Percentiles rank a stretch among this genome's conserved stretches.
These are phyloP conservation scores for Drosophila cognata DNA, from an alignment of 2,888 invertebrate species.

Conservation along the genomic window DNA sequence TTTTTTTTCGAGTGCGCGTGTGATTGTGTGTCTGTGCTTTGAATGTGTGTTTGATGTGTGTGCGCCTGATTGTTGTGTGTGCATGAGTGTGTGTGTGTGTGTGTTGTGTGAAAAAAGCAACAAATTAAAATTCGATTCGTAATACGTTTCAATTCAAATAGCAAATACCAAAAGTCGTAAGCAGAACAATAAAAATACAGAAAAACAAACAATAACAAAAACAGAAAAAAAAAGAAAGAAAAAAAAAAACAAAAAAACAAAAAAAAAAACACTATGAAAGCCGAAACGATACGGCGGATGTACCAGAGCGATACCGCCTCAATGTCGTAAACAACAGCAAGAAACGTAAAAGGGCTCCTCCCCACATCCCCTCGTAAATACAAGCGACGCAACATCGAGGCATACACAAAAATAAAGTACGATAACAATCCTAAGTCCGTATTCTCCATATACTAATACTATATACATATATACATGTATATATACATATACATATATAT, in stretches of 20 bases:
- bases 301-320: constrained; percentile 53
- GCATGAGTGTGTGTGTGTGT: constrained; percentile 10
- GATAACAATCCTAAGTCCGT: constrained; percentile 24
- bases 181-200: constrained; percentile 56
- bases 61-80: constrained; percentile 24
- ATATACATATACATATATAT: constrained; percentile 18
- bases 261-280: constrained; percentile 47
- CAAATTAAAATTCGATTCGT: constrained; percentile 56
- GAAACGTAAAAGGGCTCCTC: constrained; percentile 45
- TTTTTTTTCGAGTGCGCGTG: constrained; percentile 61
- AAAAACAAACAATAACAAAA: constrained; percentile 35
- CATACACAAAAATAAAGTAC: constrained; percentile 58
- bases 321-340: constrained; percentile 60
- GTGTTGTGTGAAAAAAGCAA: constrained; percentile 9
- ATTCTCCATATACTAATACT: constrained; percentile 5
- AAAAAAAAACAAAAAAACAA: not conserved
- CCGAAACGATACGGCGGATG: constrained; percentile 64
- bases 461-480: not conserved
- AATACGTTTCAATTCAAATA: constrained; percentile 53
- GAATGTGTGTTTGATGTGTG: constrained; percentile 37
- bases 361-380: constrained; percentile 28
- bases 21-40: constrained; percentile 25
- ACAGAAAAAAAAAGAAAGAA: constrained; percentile 17
- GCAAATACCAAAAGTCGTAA: constrained; percentile 40
- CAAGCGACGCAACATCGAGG: constrained; percentile 50